These are phyloP conservation scores for Lasioglossum morio DNA, from an alignment of 2,888 invertebrate genomes.

Conservation along the genomic window DNA sequence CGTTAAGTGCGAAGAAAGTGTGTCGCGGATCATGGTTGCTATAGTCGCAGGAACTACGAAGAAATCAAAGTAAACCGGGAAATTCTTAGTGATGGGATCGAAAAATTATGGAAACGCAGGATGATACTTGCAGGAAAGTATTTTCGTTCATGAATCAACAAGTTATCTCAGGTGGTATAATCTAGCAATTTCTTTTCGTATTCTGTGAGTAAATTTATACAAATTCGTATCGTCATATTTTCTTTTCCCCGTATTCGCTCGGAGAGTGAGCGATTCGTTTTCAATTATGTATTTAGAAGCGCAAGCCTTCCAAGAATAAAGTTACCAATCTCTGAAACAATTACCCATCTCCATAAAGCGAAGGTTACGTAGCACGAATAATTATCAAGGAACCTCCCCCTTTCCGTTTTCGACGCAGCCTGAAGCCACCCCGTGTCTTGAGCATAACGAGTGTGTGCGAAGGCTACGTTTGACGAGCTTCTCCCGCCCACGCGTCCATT, in stretches of 20 bases:
- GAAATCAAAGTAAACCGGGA: background rate
- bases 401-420: background rate
- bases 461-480: constrained; percentile 55
- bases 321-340: constrained; percentile 2
- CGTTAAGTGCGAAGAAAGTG: background rate
- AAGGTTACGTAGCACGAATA: constrained; percentile 5
- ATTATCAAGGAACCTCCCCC: background rate
- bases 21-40: background rate
- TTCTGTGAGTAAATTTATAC: background rate
- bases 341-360: background rate
- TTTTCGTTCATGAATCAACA: too few species aligned
- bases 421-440: constrained; percentile 28
- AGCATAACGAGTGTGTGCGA: constrained; percentile 59
- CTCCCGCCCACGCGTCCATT: background rate
- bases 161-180: too few species aligned
- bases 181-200: background rate
- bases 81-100: background rate
- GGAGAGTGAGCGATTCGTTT: background rate
- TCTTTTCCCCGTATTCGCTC: background rate
- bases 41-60: background rate
- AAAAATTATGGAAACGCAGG: background rate
- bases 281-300: background rate
- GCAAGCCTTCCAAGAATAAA: background rate
- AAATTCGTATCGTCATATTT: background rate
- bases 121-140: background rate